Percentiles rank a stretch among this genome's conserved stretches.
phyloP scores from a whole-genome alignment of 2,797 vertebrate genomes.

The Liparis tanakae region DNA sequence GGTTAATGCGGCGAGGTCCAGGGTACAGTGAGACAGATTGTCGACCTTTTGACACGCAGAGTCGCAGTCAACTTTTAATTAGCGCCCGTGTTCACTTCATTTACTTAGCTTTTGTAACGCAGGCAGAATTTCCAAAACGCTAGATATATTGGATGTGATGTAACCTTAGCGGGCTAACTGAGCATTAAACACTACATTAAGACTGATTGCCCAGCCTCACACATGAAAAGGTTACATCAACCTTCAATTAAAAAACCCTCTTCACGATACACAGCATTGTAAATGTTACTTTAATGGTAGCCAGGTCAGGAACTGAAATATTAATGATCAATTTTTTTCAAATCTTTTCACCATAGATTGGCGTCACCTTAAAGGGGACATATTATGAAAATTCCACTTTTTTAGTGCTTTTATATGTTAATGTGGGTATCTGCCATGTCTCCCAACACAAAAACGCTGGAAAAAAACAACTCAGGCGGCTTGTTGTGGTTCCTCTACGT shows the following conservation, averaged over 20 bases:
- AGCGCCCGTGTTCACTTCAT: conserved; percentile 66
- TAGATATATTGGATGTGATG: conserved; percentile 71
- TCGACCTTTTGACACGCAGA: conserved; percentile 68
- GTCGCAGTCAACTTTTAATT: conserved; percentile 73
- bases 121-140: conserved; percentile 52
- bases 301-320: conserved; percentile 57
- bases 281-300: conserved; percentile 57
- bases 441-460: no score
- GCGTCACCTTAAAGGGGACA: conserved; percentile 61
- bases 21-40: conserved; percentile 61
- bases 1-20: conserved; percentile 72
- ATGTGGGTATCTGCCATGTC: no score
- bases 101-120: conserved; percentile 65
- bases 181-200: conserved; percentile 72
- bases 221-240: conserved; percentile 79
- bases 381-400: no score
- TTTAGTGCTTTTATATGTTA: no score
- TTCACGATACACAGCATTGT: conserved; percentile 44
- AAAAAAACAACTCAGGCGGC: no score
- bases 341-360: conserved; percentile 63
- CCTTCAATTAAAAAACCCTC: conserved; percentile 74
- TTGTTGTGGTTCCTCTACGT: no score
- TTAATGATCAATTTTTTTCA: conserved; percentile 64
- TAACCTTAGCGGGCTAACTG: conserved; percentile 78
- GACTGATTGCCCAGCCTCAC: conserved; percentile 73